A percentile compares a stretch with the other conserved stretches of the same genome.
phyloP scores from a whole-genome alignment of 2,113 vertebrate species.

The Platichthys flesus region DNA sequence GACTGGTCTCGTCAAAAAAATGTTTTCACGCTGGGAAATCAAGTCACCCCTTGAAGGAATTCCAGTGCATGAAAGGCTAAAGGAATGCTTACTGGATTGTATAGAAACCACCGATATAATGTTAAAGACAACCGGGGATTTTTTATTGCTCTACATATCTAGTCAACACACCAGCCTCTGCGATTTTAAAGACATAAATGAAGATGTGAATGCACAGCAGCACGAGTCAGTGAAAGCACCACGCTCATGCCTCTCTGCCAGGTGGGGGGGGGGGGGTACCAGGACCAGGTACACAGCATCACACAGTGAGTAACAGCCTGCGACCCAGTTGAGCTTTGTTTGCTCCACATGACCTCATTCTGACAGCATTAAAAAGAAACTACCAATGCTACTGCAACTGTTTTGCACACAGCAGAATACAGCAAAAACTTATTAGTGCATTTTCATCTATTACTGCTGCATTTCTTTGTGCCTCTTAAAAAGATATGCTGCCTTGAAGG shows the following conservation, averaged over 20 bases:
- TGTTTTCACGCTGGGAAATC: no score
- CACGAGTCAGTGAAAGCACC: background rate
- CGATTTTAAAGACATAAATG: background rate
- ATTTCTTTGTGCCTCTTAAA: background rate
- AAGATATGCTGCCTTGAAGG: background rate
- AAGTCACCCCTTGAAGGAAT: no score
- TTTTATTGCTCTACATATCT: slow-evolving; percentile 3
- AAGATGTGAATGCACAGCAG: slow-evolving; percentile 1
- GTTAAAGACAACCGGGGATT: background rate
- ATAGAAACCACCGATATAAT: no score
- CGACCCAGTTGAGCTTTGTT: slow-evolving; percentile 71
- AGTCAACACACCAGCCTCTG: background rate
- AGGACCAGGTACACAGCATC: slow-evolving; percentile 53
- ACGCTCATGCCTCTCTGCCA: slow-evolving; percentile 6
- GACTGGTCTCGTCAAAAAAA: no score
- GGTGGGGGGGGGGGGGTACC: slow-evolving; percentile 2
- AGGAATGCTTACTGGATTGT: no score
- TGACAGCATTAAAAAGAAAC: slow-evolving; percentile 52
- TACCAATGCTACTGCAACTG: slow-evolving; percentile 43
- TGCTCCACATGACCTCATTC: slow-evolving; percentile 70
- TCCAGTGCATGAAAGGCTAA: no score
- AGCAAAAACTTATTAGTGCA: background rate
- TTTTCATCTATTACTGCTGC: background rate
- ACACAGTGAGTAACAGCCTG: slow-evolving; percentile 62
- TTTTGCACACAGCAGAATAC: slow-evolving; percentile 2